Conservation (phyloP, 2,888 invertebrate species). For the Drosophila nigricruria region DNA sequence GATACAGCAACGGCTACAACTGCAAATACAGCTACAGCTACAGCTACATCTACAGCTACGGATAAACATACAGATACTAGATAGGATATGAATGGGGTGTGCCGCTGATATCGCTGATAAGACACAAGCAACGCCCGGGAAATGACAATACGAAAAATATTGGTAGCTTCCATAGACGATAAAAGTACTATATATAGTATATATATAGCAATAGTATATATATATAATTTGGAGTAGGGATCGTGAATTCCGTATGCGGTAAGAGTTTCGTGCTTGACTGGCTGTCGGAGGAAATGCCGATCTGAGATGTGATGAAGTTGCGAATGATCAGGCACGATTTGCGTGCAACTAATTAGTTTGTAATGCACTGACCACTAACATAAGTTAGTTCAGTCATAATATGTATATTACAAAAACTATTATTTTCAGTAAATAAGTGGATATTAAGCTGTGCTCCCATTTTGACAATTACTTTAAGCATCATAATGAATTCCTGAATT, state of each 20-base stretch:
- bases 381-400: not conserved
- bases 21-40: not conserved
- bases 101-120: slow-evolving; percentile 38
- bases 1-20: not conserved
- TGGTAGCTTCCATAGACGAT: slow-evolving; percentile 29
- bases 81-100: not conserved
- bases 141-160: slow-evolving; percentile 27
- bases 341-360: slow-evolving; percentile 21
- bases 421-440: not conserved
- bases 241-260: slow-evolving; percentile 35
- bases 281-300: slow-evolving; percentile 34
- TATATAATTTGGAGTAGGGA: slow-evolving; percentile 1
- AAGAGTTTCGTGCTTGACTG: slow-evolving; percentile 29
- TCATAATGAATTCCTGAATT: too few relatives aligned
- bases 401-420: not conserved
- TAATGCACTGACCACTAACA: not conserved
- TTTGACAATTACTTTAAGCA: not conserved
- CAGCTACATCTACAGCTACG: not conserved
- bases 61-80: too few relatives aligned
- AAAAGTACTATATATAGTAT: not conserved
- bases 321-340: slow-evolving; percentile 39
- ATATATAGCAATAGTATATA: not conserved
- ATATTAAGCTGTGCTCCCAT: not conserved
- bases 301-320: slow-evolving; percentile 7
- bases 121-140: not conserved